A percentile compares a stretch with the other conserved stretches of the same genome.
These are phyloP conservation scores for Pachypeltis micranthus DNA, from an alignment of 1,140 invertebrate genomes.

Conservation along the genomic window DNA sequence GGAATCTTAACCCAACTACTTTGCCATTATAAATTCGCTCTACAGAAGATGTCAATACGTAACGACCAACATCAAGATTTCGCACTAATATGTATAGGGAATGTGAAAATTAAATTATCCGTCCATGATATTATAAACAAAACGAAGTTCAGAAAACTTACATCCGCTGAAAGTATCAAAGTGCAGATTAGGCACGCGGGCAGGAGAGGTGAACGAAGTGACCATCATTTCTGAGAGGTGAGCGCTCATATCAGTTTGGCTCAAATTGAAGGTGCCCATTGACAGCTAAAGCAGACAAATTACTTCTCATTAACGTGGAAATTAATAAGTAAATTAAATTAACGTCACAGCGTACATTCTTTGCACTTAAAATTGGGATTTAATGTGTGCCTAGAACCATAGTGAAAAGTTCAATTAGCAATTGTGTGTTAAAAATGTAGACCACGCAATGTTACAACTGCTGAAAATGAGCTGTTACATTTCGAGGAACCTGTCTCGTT, in stretches of 20 bases:
- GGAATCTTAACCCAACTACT: too few relatives aligned
- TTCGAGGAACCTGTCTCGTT: too few relatives aligned
- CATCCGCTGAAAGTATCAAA: slow-evolving; percentile 12
- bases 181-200: slow-evolving; percentile 8
- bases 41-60: background rate
- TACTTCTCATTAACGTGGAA: background rate
- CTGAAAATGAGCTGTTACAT: background rate
- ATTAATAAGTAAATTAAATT: background rate
- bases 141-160: slow-evolving; percentile 9
- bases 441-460: background rate
- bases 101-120: too few relatives aligned
- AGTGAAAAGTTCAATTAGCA: too few relatives aligned
- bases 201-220: slow-evolving; percentile 1
- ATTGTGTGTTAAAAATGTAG: background rate
- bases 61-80: background rate
- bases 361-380: background rate
- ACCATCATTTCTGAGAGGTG: background rate
- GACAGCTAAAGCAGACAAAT: background rate
- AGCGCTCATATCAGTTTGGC: background rate
- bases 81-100: background rate
- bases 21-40: background rate
- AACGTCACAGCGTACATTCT: background rate
- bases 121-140: too few relatives aligned
- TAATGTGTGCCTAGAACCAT: too few relatives aligned
- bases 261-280: background rate